These are phyloP conservation scores for Aldrovandia affinis DNA, from an alignment of 2,797 vertebrate genomes.

Conservation along the genomic window DNA sequence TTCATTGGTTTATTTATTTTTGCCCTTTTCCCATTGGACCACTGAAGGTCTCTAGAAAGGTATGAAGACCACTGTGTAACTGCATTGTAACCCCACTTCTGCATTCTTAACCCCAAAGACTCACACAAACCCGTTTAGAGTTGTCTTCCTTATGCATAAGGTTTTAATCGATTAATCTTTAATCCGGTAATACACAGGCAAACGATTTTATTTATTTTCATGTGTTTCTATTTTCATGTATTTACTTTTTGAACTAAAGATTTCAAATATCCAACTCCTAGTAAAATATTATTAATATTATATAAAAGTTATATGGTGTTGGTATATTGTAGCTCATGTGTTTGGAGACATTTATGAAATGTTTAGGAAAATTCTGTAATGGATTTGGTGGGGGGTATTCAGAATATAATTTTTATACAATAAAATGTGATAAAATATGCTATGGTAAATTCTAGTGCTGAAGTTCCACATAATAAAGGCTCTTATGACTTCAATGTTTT, in stretches of 20 bases:
- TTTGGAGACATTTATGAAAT: neutral
- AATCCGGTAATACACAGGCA: constrained; percentile 17
- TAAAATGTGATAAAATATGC: neutral
- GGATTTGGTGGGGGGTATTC: neutral
- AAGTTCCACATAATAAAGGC: constrained; percentile 24
- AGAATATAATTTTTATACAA: neutral
- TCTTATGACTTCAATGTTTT: constrained; percentile 48
- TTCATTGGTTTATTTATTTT: constrained; percentile 25
- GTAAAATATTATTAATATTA: neutral
- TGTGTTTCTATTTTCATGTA: neutral
- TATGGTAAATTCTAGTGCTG: neutral
- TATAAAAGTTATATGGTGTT: neutral
- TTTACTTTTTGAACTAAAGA: neutral
- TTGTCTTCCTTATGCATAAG: constrained; percentile 5
- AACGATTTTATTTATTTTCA: neutral
- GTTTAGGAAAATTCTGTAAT: too few relatives aligned
- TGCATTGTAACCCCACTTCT: constrained; percentile 42
- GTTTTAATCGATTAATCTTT: constrained; percentile 27
- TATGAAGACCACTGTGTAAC: constrained; percentile 68
- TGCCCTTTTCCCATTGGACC: constrained; percentile 68
- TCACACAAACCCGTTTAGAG: constrained; percentile 18
- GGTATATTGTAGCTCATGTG: neutral
- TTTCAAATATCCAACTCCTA: neutral
- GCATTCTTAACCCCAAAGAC: constrained; percentile 25
- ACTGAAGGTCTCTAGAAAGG: constrained; percentile 85